Base-by-base conservation (phyloP, 2,113 vertebrate species). In the Entelurus aequoreus region DNA sequence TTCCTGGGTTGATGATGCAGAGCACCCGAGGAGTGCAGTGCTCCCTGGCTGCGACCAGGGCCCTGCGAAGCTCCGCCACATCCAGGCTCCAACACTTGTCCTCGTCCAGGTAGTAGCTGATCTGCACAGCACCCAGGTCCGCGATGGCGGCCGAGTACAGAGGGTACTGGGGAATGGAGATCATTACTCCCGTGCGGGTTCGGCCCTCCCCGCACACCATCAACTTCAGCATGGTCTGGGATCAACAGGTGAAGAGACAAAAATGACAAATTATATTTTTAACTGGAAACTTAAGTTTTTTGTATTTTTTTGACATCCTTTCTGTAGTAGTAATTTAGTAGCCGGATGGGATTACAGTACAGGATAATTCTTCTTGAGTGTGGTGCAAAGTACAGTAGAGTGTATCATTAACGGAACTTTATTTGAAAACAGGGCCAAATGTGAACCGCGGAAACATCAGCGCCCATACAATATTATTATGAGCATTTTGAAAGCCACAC, bases 151-250 rank as follows among this genome's bases (percentile, higher is more conserved):
- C 95, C 0, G 95, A 97, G 87, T 97, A 97, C 9, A 97, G 92
- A 0, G 95, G 95, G 80, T 97, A 97, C 90, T 97, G 95, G 0
- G 95, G 94, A 73, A 96, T 94, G 28, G 95, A 91, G 76, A 97
- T 93, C 88, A 97, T 89, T 44, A 95, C 92, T 0, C 95, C 95
- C 0, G 93, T 94, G 5, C 92, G 90, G 1, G 37, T 42, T 0
- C 0, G 19, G 0, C 94, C 94, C 63, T 92, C 86, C 0, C 94
- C 94, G 0, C 87, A 60, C 60, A 94, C 92, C 87, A 97, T 76
- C 81, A 97, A 44, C 90, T 94, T 95, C 80, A 97, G 87, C 51
- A 93, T 86, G 0, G 88, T 93, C 94, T 97, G 82, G 2, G 5
- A 52, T 8, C 0, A 11, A 10, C 1, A 56, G 10, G 21, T 36